Evolutionary conservation across 2,888 invertebrate species (phyloP).

Genomic region (Lepeophtheirus nordmannii): DNA sequence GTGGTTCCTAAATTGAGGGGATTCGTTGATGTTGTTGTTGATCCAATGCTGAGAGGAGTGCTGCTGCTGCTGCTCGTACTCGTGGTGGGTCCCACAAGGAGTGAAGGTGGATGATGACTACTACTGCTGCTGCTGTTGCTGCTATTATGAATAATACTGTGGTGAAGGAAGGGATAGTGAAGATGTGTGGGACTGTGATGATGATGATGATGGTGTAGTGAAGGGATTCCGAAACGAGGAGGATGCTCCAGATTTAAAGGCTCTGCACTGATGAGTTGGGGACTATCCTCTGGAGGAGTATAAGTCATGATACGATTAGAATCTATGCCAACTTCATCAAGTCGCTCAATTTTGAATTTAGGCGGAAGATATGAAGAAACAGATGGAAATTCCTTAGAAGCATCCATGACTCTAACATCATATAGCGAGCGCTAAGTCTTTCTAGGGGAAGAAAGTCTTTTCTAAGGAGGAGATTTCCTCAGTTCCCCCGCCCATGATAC

Average conservation of each 20-base stretch:
- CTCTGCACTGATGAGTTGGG: not conserved
- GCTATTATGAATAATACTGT: too few relatives aligned
- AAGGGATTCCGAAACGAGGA: not conserved
- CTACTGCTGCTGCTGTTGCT: too few relatives aligned
- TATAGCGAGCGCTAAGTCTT: not conserved
- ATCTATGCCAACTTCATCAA: not conserved
- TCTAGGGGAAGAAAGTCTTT: not conserved
- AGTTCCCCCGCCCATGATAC: not conserved
- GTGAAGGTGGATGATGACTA: too few relatives aligned
- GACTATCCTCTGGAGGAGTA: not conserved
- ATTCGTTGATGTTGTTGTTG: too few relatives aligned
- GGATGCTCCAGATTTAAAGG: not conserved
- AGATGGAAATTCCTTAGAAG: slow-evolving; percentile 8
- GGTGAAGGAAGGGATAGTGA: too few relatives aligned
- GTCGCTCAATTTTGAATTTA: not conserved
- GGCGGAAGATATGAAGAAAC: not conserved
- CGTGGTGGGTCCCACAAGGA: too few relatives aligned
- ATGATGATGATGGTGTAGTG: not conserved
- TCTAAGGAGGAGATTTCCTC: not conserved
- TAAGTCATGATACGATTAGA: not conserved
- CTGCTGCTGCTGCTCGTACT: too few relatives aligned
- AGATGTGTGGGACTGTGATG: not conserved
- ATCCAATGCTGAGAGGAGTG: too few relatives aligned
- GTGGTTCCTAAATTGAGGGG: too few relatives aligned
- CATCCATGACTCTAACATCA: not conserved